Conservation (phyloP, 2,797 vertebrate species). For the Peromyscus eremicus region DNA sequence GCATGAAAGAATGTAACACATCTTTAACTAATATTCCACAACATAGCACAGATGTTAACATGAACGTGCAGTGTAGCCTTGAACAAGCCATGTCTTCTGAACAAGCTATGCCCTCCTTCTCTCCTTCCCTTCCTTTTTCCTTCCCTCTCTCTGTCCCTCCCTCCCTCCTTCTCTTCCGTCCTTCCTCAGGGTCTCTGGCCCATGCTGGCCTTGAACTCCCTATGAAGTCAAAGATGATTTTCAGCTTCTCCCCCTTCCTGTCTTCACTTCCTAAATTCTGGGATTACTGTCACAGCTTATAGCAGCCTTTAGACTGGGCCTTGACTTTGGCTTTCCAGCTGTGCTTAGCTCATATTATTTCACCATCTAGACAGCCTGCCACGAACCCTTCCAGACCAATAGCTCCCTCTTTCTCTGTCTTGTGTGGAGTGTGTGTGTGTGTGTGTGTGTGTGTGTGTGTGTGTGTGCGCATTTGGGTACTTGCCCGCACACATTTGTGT, state of each 20-base stretch:
- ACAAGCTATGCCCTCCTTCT: background rate
- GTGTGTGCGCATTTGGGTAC: background rate
- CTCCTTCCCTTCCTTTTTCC: background rate
- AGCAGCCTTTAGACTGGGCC: background rate
- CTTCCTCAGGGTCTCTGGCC: background rate
- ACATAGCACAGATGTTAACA: background rate
- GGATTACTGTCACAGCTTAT: background rate
- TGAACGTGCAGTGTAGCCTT: background rate
- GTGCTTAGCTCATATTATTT: background rate
- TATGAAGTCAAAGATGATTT: background rate
- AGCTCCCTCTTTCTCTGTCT: background rate
- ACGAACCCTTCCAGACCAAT: background rate
- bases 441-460: too few species aligned
- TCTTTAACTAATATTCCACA: too few species aligned
- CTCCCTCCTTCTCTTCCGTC: too few species aligned
- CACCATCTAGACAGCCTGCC: background rate
- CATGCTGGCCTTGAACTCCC: background rate
- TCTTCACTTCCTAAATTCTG: background rate
- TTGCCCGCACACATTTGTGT: background rate
- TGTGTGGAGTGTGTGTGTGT: too few species aligned
- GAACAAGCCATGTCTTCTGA: background rate
- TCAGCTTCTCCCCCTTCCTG: background rate
- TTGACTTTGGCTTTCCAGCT: background rate
- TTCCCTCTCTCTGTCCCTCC: background rate
- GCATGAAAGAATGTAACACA: too few species aligned